Percentiles rank a stretch among this genome's conserved stretches.
phyloP scores from a whole-genome alignment of 2,888 invertebrate species.

The Heteromurus nitidus region DNA sequence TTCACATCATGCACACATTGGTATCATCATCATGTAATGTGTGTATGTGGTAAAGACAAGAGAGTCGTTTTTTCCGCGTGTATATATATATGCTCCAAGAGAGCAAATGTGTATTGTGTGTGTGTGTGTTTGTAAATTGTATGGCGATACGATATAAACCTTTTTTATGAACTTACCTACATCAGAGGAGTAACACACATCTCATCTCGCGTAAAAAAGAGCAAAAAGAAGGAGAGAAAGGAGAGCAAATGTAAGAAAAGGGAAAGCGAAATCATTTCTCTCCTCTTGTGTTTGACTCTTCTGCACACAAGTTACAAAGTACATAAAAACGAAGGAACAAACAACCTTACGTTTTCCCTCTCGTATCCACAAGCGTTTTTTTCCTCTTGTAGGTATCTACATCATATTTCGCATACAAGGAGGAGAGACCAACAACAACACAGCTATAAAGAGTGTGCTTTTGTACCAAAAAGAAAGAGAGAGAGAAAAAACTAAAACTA shows the following conservation, averaged over 20 bases:
- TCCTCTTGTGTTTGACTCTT: slow-evolving; percentile 29
- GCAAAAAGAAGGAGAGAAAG: slow-evolving; percentile 29
- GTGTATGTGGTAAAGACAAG: not conserved
- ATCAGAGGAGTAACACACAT: slow-evolving; percentile 28
- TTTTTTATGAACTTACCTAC: slow-evolving; percentile 40
- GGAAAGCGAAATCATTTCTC: slow-evolving; percentile 37
- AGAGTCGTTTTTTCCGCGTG: not conserved
- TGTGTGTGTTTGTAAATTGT: slow-evolving; percentile 27
- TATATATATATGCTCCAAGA: no score
- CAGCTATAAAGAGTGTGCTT: not conserved
- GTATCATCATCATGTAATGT: not conserved
- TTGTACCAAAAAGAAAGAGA: not conserved
- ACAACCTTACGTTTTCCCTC: not conserved
- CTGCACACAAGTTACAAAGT: not conserved
- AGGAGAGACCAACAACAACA: not conserved
- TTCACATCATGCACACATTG: not conserved
- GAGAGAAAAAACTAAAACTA: not conserved
- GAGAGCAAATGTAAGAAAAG: slow-evolving; percentile 37
- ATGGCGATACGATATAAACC: slow-evolving; percentile 29
- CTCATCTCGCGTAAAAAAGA: slow-evolving; percentile 37
- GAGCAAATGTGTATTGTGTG: not conserved
- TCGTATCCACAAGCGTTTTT: no score
- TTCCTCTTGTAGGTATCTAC: slow-evolving; percentile 19
- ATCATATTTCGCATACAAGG: not conserved
- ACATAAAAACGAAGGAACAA: slow-evolving; percentile 18